A percentile compares a stretch with the other conserved stretches of the same genome.
Evolutionary conservation across 2,888 invertebrate genomes (phyloP).

Genomic region (Eristalinus aeneus): DNA sequence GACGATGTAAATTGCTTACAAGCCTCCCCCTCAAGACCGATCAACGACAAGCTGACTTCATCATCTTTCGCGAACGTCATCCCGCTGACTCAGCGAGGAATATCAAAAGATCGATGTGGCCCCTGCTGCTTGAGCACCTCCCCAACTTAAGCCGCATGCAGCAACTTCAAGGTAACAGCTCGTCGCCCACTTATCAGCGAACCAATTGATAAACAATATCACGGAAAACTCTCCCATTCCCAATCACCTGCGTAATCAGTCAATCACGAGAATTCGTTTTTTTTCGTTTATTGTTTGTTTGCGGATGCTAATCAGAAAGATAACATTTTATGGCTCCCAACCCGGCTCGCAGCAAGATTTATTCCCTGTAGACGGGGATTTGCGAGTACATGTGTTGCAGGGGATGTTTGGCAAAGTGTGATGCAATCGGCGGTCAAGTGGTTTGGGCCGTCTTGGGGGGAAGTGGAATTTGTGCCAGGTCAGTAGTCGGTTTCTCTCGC

Average conservation of each 20-base stretch:
- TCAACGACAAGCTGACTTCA: no score
- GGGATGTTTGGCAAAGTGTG: background rate
- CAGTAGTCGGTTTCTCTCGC: background rate
- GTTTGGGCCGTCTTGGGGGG: background rate
- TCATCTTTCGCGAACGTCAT: no score
- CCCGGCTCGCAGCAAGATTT: background rate
- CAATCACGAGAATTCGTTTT: slow-evolving; percentile 5
- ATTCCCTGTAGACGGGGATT: background rate
- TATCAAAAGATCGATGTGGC: no score
- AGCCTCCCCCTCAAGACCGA: no score
- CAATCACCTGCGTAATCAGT: background rate
- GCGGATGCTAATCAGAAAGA: slow-evolving; percentile 9
- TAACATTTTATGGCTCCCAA: slow-evolving; percentile 5
- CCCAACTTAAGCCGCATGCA: no score
- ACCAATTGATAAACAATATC: background rate
- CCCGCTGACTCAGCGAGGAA: no score
- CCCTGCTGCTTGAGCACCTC: no score
- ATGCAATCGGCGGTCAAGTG: background rate
- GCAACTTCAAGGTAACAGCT: no score
- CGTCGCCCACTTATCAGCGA: no score
- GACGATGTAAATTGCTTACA: no score
- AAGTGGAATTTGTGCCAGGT: background rate
- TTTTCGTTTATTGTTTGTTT: slow-evolving; percentile 1
- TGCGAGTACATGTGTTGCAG: background rate
- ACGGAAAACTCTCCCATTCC: background rate